Percentiles rank a stretch among this genome's conserved stretches.
Evolutionary conservation across 2,113 vertebrate species (phyloP).

Genomic region (Piliocolobus tephrosceles): DNA sequence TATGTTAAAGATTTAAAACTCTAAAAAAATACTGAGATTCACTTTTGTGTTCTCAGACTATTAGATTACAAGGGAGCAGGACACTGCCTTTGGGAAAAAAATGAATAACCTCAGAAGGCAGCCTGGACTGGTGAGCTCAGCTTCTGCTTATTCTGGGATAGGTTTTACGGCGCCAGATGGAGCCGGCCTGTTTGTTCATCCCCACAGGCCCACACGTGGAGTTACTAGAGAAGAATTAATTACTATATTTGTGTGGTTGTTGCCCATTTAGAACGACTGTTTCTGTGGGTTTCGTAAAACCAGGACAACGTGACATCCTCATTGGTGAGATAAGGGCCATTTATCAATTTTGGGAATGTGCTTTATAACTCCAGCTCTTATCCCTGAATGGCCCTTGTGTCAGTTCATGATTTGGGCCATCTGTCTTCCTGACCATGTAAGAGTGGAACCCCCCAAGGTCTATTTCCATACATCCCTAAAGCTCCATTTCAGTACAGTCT

Average conservation of each 20-base stretch:
- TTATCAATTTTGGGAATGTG: neutral
- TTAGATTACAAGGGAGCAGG: neutral
- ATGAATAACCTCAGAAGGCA: neutral
- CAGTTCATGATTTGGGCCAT: fast-evolving
- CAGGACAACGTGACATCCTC: neutral
- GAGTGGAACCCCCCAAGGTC: neutral
- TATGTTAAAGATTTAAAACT: constrained; percentile 42
- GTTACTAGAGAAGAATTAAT: constrained; percentile 7
- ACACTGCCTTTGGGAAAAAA: neutral
- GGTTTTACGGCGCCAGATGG: neutral
- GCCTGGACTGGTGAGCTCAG: fast-evolving
- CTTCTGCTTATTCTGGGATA: neutral
- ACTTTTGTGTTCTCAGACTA: neutral
- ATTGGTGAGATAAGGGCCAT: neutral
- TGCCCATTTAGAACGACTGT: constrained; percentile 33
- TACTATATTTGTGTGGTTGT: neutral
- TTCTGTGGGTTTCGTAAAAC: neutral
- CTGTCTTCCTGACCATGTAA: neutral
- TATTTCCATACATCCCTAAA: neutral
- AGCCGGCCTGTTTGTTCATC: neutral
- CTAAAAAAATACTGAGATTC: neutral
- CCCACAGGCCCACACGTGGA: neutral
- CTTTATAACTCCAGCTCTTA: neutral
- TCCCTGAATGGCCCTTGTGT: neutral
- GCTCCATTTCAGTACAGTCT: fast-evolving